Base-by-base conservation (phyloP, 2,888 invertebrate species). In the Diadegma fenestrale region DNA sequence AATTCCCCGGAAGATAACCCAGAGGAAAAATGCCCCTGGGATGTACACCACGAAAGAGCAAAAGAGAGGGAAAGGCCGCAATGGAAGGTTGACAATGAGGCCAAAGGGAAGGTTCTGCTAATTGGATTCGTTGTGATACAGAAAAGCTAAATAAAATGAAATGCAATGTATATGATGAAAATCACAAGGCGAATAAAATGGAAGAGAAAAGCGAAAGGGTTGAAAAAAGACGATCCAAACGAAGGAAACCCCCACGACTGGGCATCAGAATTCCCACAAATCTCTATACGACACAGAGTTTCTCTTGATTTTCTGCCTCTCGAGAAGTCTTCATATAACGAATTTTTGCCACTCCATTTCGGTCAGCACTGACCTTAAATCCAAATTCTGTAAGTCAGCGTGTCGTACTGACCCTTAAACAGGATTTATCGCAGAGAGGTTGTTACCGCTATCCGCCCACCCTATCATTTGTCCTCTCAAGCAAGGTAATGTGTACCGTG, bases 1-100 rank as follows among this genome's bases (percentile, higher is more conserved):
- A 85, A 85, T 83, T 82, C 80, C 72, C 82, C 71, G 76, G 84
- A 80, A 85, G 87, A 84, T 78, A 75, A 76, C 68, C 64, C 61
- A 54, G 43, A 54, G 72, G 82, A 85, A 80, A 82, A 84, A 45
- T 79, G 64, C 76, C 79, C 75, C 17, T 54, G 64, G 71, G 71
- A 79, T 61, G 17, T 81, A 37, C 41, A 61, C 30, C 12, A 41
- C 33, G 54, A 6, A 12, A 58, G 22, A 22, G 58, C 41, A 14
- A 41, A 22, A 41, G 41, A 58, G 51, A 61, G 64, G 26, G 43
- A 41, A 33, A 80, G 8, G 77, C 86, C 77, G 78, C 82, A 84
- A 79, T 86, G 73, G 69, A 79, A 76, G 78, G 80, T 78, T 77
- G 86, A 84, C 80, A 80, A 85, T 80, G 58, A 66, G 68, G 22